Evolutionary conservation across 2,797 vertebrate species (phyloP).

Genomic region (Capromys pilorides): DNA sequence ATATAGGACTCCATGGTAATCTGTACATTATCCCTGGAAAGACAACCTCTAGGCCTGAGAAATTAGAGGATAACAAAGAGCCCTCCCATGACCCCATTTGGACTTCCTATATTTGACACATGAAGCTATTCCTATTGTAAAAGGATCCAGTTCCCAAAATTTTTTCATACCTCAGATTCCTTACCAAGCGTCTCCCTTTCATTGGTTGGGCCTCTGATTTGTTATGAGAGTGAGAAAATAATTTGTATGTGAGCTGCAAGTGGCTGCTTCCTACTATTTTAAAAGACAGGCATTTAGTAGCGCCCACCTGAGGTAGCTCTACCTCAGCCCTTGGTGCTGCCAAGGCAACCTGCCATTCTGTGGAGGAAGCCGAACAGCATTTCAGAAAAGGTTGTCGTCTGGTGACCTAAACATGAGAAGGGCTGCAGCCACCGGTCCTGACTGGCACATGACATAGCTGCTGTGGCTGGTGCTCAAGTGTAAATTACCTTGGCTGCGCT

Average conservation of each 20-base stretch:
- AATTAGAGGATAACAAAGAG: background rate
- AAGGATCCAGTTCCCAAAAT: background rate
- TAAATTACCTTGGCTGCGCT: background rate
- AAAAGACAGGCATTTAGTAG: background rate
- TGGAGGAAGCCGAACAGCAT: background rate
- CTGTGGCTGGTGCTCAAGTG: background rate
- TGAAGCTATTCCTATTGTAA: background rate
- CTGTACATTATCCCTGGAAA: background rate
- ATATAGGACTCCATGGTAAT: background rate
- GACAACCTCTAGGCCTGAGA: background rate
- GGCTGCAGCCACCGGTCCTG: background rate
- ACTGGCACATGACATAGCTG: background rate
- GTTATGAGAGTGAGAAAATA: background rate
- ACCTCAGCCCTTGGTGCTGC: accelerated
- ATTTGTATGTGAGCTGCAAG: background rate
- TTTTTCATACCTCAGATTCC: background rate
- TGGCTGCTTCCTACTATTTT: background rate
- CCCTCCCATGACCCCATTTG: background rate
- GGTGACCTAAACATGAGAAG: background rate
- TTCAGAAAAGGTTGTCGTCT: background rate
- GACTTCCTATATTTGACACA: background rate
- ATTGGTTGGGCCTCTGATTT: background rate
- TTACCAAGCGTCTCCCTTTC: background rate
- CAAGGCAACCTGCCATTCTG: background rate
- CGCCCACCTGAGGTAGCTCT: background rate